Evolutionary conservation across 2,888 invertebrate species (phyloP).

Genomic region (Mythimna ferrago): DNA sequence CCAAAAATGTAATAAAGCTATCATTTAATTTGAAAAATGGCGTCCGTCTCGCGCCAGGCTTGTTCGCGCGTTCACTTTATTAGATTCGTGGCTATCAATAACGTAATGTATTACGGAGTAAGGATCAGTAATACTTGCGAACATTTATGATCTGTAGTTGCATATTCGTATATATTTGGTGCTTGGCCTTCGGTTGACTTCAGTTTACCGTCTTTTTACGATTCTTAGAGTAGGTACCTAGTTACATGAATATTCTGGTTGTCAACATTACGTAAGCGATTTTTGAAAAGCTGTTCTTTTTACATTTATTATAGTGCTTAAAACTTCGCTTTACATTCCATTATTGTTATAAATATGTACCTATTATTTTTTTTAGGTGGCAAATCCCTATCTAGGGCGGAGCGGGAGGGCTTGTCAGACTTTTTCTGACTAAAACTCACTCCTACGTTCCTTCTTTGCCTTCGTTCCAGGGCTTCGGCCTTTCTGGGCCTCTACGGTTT

Average conservation of each 20-base stretch:
- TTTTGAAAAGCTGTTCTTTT: neutral
- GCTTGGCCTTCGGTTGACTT: slow-evolving; percentile 15
- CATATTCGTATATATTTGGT: neutral
- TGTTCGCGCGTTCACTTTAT: slow-evolving; percentile 42
- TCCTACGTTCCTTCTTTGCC: too few species aligned
- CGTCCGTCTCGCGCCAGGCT: slow-evolving; percentile 30
- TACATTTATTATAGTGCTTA: neutral
- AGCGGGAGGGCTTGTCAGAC: too few species aligned
- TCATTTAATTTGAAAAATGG: slow-evolving; percentile 50
- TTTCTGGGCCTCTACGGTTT: too few species aligned
- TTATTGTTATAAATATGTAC: neutral
- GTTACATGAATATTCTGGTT: slow-evolving; percentile 8
- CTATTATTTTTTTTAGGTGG: too few species aligned
- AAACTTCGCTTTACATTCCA: neutral
- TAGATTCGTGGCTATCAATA: slow-evolving; percentile 49
- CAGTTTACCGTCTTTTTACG: slow-evolving; percentile 46
- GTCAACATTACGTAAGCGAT: slow-evolving; percentile 2
- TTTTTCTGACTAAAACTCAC: too few species aligned
- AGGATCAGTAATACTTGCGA: slow-evolving; percentile 21
- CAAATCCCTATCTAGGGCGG: too few species aligned
- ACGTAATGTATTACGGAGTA: slow-evolving; percentile 49
- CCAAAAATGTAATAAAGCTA: slow-evolving; percentile 43
- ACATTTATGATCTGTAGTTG: slow-evolving; percentile 36
- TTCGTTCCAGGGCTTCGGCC: too few species aligned
- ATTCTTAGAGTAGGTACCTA: slow-evolving; percentile 7